Conservation (phyloP, 2,888 invertebrate species). For the Oscheius onirici region DNA sequence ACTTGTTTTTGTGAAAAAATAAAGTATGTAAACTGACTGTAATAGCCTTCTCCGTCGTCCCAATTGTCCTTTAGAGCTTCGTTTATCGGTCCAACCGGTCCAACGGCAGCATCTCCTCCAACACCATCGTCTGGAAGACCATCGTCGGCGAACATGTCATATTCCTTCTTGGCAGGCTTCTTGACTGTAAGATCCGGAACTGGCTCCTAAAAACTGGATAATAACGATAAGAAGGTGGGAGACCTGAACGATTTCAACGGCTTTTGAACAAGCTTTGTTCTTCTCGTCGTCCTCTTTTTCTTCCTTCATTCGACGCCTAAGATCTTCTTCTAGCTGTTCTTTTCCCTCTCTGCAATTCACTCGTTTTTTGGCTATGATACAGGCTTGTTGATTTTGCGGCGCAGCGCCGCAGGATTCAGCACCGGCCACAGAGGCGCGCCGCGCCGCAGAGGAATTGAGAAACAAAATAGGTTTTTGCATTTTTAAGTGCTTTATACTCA, state of each 20-base stretch:
- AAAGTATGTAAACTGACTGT: conserved; percentile 80
- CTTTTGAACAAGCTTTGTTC: conserved; percentile 30
- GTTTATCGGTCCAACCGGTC: conserved; percentile 83
- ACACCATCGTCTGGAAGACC: conserved; percentile 48
- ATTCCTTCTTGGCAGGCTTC: conserved; percentile 40
- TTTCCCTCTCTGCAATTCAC: conserved; percentile 34
- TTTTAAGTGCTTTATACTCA: no score
- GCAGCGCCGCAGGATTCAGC: no score
- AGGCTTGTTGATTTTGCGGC: no score
- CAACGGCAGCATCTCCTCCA: conserved; percentile 71
- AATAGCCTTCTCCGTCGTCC: conserved; percentile 99
- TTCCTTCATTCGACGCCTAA: conserved; percentile 65
- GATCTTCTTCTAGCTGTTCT: conserved; percentile 38
- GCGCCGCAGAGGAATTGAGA: no score
- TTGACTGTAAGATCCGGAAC: conserved; percentile 2
- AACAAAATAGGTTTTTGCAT: no score
- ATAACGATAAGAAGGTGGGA: conserved; percentile 6
- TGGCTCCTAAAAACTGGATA: conserved; percentile 7
- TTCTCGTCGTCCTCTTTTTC: conserved; percentile 39
- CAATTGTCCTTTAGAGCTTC: conserved; percentile 88
- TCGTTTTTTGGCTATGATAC: neutral
- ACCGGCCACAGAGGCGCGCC: no score
- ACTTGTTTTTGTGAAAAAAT: neutral
- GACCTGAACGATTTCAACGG: conserved; percentile 2
- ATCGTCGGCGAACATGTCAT: conserved; percentile 72